These are phyloP conservation scores for Adoxophyes honmai DNA, from an alignment of 1,140 invertebrate species.

Conservation along the genomic window DNA sequence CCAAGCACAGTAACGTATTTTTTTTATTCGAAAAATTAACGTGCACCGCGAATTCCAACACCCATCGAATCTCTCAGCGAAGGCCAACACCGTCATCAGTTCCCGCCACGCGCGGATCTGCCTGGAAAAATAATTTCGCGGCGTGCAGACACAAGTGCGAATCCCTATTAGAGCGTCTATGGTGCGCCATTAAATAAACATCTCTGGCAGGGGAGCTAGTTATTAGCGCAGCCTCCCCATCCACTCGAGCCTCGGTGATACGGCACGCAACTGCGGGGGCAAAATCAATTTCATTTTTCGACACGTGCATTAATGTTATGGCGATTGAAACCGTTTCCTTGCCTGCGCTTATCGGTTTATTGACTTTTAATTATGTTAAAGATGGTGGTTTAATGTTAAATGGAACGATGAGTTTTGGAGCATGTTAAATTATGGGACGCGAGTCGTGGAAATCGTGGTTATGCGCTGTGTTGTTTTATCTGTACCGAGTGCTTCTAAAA, in stretches of 20 bases:
- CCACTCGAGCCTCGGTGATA: conserved; percentile 65
- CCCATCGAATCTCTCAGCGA: too few species aligned
- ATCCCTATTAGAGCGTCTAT: conserved; percentile 68
- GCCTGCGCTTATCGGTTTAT: conserved; percentile 3
- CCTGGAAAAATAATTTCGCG: conserved; percentile 48
- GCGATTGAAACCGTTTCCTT: conserved; percentile 45
- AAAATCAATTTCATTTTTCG: conserved; percentile 76
- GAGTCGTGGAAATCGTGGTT: too few species aligned
- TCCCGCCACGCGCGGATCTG: conserved; percentile 16
- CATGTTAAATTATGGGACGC: too few species aligned
- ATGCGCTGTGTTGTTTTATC: too few species aligned
- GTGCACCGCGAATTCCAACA: conserved; percentile 18
- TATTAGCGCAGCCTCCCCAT: conserved; percentile 66
- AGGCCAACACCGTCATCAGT: background rate
- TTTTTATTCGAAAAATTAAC: too few species aligned
- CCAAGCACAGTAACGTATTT: too few species aligned
- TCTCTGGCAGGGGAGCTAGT: conserved; percentile 62
- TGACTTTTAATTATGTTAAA: background rate
- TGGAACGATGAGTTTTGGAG: background rate
- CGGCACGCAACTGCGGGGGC: conserved; percentile 66
- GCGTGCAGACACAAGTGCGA: conserved; percentile 46
- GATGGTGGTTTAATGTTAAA: background rate
- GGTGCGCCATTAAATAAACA: conserved; percentile 74
- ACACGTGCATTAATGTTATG: conserved; percentile 69
- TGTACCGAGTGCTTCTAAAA: too few species aligned